Evolutionary conservation across 1,140 invertebrate genomes (phyloP).

Genomic region (Drosophila orosa): DNA sequence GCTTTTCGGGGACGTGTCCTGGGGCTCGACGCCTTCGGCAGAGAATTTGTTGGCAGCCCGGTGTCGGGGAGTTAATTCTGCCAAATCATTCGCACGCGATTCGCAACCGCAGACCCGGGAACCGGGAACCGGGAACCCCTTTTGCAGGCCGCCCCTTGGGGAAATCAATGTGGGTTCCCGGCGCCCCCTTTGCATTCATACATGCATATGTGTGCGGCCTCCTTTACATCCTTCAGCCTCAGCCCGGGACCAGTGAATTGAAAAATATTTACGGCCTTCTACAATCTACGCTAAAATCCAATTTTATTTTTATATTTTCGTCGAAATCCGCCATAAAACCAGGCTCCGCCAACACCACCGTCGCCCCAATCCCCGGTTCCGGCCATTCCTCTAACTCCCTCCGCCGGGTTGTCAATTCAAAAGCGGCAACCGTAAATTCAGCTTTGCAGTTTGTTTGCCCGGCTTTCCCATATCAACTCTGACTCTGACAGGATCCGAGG

Average conservation of each 20-base stretch:
- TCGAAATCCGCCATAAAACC: slow-evolving; percentile 76
- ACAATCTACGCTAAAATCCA: slow-evolving; percentile 79
- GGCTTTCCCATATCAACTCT: slow-evolving; percentile 20
- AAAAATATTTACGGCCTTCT: slow-evolving; percentile 81
- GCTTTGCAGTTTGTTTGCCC: slow-evolving; percentile 71
- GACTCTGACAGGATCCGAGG: slow-evolving; percentile 22
- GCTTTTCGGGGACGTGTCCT: slow-evolving; percentile 7
- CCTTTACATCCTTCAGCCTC: slow-evolving; percentile 9
- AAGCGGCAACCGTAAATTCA: slow-evolving; percentile 67
- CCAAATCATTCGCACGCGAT: slow-evolving; percentile 80
- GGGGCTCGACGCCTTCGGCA: slow-evolving; percentile 12
- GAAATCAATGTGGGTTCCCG: slow-evolving; percentile 58
- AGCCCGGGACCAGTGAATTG: slow-evolving; percentile 61
- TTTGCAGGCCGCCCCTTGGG: slow-evolving; percentile 42
- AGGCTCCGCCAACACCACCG: slow-evolving; percentile 6
- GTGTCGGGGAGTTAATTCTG: slow-evolving; percentile 69
- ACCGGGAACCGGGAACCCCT: slow-evolving; percentile 16
- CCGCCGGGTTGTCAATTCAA: slow-evolving; percentile 55
- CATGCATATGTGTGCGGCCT: slow-evolving; percentile 23
- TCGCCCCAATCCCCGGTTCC: slow-evolving; percentile 15
- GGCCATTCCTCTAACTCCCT: background rate
- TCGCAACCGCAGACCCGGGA: slow-evolving; percentile 60
- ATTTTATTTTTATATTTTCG: slow-evolving; percentile 79
- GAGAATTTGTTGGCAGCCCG: slow-evolving; percentile 38
- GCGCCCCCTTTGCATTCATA: slow-evolving; percentile 1